Evolutionary conservation across 2,797 vertebrate genomes (phyloP), one percentile per base, ranked within the genome.

Genomic region (Odontamblyopus lacepedii): DNA sequence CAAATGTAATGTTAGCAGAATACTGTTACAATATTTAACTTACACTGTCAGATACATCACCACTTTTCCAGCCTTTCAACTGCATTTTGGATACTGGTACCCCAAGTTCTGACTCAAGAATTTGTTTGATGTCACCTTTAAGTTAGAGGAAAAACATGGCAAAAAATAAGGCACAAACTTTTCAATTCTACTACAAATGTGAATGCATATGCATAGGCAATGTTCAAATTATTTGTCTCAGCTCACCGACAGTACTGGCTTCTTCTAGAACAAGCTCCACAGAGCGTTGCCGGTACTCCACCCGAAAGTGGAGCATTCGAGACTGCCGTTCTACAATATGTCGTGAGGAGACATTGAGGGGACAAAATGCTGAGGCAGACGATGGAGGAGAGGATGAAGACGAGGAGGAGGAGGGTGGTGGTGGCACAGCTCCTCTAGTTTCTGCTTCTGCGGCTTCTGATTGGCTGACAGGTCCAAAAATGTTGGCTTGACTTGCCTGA

Each of bases 41-140:
- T 90, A 99, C 97, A 88, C 94, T 97, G 82, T 99, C 98, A 70
- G 97, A 96, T 74, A 98, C 94, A 65, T 99, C 98, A 82, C 96
- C 96, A 78, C 93, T 95, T 93, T 99, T 99, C 98, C 98, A 99
- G 75, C 98, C 98, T 89, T 98, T 98, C 83, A 99, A 95, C 83
- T 98, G 95, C 97, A 99, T 99, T 96, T 98, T 98, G 84, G 97
- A 95, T 44, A 94, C 92, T 83, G 97, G 97, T 87, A 99, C 93
- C 70, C 95, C 96, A 76, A 99, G 95, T 85, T 99, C 98, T 85
- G 96, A 96, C 94, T 97, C 96, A 73, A 99, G 94, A 91, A 99
- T 95, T 79, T 93, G 94, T 94, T 99, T 99, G 89, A 99, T 97
- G 77, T 96, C 96, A 82, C 97, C 98, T 99, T 89, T 68, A 71